Conservation (phyloP, 2,797 vertebrate species). For the Myotis planiceps region DNA sequence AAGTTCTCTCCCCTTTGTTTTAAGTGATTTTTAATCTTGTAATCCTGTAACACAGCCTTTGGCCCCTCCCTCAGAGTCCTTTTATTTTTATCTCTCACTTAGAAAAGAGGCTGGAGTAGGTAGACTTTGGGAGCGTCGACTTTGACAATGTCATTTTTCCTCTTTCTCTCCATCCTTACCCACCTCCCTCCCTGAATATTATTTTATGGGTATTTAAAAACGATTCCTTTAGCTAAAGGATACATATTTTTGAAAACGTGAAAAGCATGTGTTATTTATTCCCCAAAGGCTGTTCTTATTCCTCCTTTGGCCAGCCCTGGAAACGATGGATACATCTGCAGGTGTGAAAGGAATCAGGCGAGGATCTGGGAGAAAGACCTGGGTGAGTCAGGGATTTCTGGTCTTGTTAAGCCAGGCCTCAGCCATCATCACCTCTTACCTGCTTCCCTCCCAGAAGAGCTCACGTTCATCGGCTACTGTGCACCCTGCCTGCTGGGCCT, state of each 20-base stretch:
- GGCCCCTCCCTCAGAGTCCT: neutral
- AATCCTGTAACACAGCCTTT: neutral
- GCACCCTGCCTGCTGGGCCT: neutral
- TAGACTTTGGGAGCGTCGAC: neutral
- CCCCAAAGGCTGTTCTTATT: neutral
- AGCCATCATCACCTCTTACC: neutral
- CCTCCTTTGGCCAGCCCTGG: neutral
- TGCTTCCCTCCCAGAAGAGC: neutral
- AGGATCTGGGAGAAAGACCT: neutral
- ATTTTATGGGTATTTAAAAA: neutral
- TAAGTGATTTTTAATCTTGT: neutral
- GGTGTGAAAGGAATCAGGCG: neutral
- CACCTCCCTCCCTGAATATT: neutral
- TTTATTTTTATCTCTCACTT: neutral
- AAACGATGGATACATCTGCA: neutral
- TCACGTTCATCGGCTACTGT: neutral
- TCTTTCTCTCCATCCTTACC: neutral
- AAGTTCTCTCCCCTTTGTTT: neutral
- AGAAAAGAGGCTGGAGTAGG: neutral
- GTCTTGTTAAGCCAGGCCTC: neutral
- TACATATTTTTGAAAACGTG: slow-evolving; percentile 31
- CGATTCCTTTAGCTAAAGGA: neutral
- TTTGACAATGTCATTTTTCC: neutral
- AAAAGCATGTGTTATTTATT: neutral
- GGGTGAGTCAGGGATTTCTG: neutral